These are phyloP conservation scores for Phyllotreta cruciferae DNA, from an alignment of 2,888 invertebrate genomes.

Conservation along the genomic window DNA sequence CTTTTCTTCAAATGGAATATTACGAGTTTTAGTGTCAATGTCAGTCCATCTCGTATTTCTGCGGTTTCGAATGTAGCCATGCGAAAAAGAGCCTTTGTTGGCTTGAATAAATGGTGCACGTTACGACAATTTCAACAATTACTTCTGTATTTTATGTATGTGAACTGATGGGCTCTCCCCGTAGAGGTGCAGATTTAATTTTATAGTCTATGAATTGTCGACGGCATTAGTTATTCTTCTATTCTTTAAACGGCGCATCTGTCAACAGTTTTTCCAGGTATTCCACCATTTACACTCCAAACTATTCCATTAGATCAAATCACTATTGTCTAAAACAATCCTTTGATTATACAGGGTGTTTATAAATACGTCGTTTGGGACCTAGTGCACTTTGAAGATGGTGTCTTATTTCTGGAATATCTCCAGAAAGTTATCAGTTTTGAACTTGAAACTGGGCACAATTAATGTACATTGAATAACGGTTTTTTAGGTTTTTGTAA, in stretches of 20 bases:
- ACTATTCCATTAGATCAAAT: too few species aligned
- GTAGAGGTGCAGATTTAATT: constrained; percentile 15
- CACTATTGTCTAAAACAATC: too few species aligned
- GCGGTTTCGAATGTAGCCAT: constrained; percentile 55
- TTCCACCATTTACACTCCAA: too few species aligned
- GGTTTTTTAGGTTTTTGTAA: too few species aligned
- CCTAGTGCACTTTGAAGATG: too few species aligned
- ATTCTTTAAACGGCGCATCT: neutral
- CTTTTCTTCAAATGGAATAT: constrained; percentile 42
- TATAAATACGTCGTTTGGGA: too few species aligned
- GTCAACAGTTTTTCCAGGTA: too few species aligned
- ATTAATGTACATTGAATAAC: too few species aligned
- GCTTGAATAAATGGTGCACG: constrained; percentile 49
- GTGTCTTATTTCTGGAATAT: too few species aligned
- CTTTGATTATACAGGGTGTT: too few species aligned
- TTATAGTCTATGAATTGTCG: constrained; percentile 6
- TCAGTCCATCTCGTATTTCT: constrained; percentile 53
- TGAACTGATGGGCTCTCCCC: constrained; percentile 42
- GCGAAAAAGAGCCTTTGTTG: constrained; percentile 54
- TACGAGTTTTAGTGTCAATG: constrained; percentile 48
- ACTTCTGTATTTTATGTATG: constrained; percentile 53
- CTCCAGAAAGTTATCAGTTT: too few species aligned
- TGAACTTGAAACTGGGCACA: too few species aligned
- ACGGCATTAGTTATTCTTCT: constrained; percentile 8
- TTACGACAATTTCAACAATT: constrained; percentile 49